Evolutionary conservation across 1,140 invertebrate species (phyloP).

Genomic region (Drosophila sulfurigaster): DNA sequence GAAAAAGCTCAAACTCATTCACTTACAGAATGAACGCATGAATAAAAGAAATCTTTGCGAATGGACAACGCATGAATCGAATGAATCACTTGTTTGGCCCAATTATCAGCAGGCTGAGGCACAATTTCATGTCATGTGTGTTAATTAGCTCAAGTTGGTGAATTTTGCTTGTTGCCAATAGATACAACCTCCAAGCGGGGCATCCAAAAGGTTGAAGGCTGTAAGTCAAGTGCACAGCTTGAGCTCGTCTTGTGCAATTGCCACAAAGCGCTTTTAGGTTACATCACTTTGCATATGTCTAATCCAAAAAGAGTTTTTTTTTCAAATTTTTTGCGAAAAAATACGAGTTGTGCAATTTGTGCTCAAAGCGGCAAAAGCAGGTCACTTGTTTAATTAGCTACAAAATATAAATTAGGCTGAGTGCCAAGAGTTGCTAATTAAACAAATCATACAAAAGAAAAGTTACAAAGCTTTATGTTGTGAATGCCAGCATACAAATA

Average conservation of each 20-base stretch:
- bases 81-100: conserved; percentile 26
- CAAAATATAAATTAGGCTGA: conserved; percentile 8
- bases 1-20: not conserved
- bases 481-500: not conserved
- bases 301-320: not conserved
- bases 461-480: not conserved
- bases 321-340: not conserved
- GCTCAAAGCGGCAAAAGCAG: conserved; percentile 14
- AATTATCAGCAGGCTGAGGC: conserved; percentile 11
- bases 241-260: conserved; percentile 2
- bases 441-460: conserved; percentile 15
- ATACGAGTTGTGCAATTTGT: conserved; percentile 8
- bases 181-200: not conserved
- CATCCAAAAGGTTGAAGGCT: conserved; percentile 18
- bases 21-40: not conserved
- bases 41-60: not conserved
- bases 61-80: not conserved
- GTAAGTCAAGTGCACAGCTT: conserved; percentile 3
- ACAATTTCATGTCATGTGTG: conserved; percentile 22
- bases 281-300: conserved; percentile 7
- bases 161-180: conserved; percentile 15
- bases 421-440: conserved; percentile 21
- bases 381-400: conserved; percentile 33
- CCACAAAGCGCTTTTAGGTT: not conserved
- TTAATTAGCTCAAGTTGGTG: not conserved